These are phyloP conservation scores for Callinectes sapidus DNA, from an alignment of 2,888 invertebrate species.

Conservation along the genomic window DNA sequence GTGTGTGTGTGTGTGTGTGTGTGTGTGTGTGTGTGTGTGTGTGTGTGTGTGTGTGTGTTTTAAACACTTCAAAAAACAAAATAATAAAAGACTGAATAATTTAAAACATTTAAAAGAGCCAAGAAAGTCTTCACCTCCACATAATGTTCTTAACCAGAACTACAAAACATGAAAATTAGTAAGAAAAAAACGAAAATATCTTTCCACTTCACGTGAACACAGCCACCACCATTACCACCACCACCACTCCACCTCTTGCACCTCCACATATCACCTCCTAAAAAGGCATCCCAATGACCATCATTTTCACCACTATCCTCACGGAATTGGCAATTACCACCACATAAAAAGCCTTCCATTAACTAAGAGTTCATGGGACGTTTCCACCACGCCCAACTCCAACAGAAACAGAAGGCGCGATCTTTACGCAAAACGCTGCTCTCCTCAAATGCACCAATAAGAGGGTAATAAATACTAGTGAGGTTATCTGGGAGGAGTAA, in stretches of 20 bases:
- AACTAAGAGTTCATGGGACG: neutral
- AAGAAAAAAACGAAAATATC: neutral
- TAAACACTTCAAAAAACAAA: too few relatives aligned
- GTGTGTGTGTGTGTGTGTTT: too few relatives aligned
- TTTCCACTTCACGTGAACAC: neutral
- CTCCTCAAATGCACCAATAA: neutral
- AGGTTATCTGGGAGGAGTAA: neutral
- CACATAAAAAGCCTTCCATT: neutral
- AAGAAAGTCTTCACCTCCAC: too few relatives aligned
- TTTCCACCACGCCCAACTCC: neutral
- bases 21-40: too few relatives aligned
- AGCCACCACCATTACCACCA: neutral
- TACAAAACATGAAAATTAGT: neutral
- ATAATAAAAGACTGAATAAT: neutral
- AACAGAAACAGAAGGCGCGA: neutral
- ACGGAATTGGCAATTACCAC: neutral
- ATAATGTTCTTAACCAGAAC: too few relatives aligned
- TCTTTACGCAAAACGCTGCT: neutral
- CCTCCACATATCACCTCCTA: constrained; percentile 11
- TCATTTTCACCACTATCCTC: neutral
- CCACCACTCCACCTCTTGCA: neutral
- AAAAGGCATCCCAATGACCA: constrained; percentile 10
- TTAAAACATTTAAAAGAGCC: neutral
- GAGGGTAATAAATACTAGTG: neutral
- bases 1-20: too few relatives aligned